Evolutionary conservation across 2,888 invertebrate species (phyloP).

Genomic region (Pammene fasciana): DNA sequence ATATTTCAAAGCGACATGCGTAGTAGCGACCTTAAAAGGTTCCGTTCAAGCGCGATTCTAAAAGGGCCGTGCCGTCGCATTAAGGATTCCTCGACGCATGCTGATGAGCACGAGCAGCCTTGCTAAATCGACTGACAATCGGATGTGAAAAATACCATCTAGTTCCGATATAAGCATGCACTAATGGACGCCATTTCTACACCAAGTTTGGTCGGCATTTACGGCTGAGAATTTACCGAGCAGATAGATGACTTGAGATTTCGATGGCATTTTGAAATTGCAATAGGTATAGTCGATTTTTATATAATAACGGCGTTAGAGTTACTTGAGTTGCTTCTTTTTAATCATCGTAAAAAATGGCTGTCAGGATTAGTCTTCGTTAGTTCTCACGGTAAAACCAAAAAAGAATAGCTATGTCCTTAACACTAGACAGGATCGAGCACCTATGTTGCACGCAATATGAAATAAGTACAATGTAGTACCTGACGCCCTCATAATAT

Average conservation of each 20-base stretch:
- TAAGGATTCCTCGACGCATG: slow-evolving; percentile 48
- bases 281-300: slow-evolving; percentile 12
- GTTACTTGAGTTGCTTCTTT: slow-evolving; percentile 21
- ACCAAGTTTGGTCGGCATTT: slow-evolving; percentile 36
- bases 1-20: slow-evolving; percentile 58
- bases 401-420: slow-evolving; percentile 1
- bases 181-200: slow-evolving; percentile 40
- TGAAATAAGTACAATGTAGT: slow-evolving; percentile 18
- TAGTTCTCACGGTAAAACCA: slow-evolving; percentile 20
- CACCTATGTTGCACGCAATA: slow-evolving; percentile 24
- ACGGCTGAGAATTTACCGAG: slow-evolving; percentile 30
- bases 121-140: slow-evolving; percentile 51
- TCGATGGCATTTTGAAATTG: slow-evolving; percentile 33
- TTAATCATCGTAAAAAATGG: slow-evolving; percentile 22
- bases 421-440: slow-evolving; percentile 14
- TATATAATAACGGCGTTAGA: neutral
- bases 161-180: slow-evolving; percentile 45
- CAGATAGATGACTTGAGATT: slow-evolving; percentile 37
- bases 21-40: slow-evolving; percentile 57
- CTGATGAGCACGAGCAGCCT: slow-evolving; percentile 47
- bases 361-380: slow-evolving; percentile 4
- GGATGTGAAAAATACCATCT: slow-evolving; percentile 48
- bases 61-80: slow-evolving; percentile 57
- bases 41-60: slow-evolving; percentile 55
- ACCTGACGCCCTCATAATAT: slow-evolving; percentile 15